Evolutionary conservation across 2,888 invertebrate genomes (phyloP), one percentile per base, ranked within the genome.

Genomic region (Pharmacophagus antenor): DNA sequence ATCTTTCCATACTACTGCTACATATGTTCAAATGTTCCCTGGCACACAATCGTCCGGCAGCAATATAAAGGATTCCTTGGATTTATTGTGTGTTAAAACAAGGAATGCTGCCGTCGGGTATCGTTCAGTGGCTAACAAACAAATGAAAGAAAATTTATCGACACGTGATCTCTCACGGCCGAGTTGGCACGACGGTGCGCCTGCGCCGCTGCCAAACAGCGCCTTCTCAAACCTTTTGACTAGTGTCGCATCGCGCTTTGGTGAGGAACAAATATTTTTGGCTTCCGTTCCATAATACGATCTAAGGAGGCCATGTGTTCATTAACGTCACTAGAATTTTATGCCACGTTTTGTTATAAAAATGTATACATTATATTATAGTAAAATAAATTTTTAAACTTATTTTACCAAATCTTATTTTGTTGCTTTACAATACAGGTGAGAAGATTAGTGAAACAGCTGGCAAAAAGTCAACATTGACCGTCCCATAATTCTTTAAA

Each of bases 111-210:
- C 23, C 55, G 51, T 22, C 44, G 22, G 55, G 20, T 51, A 55
- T 55, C 37, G 25, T 42, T 56, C 54, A 54, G 59, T 54, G 42
- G 54, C 55, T 46, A 60, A 55, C 37, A 55, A 60, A 60, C 60
- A 60, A 60, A 44, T 25, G 55, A 44, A 55, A 44, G 23, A 55
- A 55, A 60, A 60, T 60, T 60, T 60, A 60, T 60, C 37, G 55
- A 60, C 56, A 56, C 44, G 55, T 41, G 55, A 49, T 51, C 60
- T 37, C 52, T 52, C 55, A 55, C 31, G 59, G 59, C 54, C 59
- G 51, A 37, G 46, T 60, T 60, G 55, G 60, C 60, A n/a, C 50
- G 57, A 7, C n/a, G 12, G 22, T 15, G 49, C 44, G 25, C 47
- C 18, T 22, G 52, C 49, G 15, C 46, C 47, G 27, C 37, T 60